Conservation (phyloP, 2,888 invertebrate species). For the Pristionchus arcanus region DNA sequence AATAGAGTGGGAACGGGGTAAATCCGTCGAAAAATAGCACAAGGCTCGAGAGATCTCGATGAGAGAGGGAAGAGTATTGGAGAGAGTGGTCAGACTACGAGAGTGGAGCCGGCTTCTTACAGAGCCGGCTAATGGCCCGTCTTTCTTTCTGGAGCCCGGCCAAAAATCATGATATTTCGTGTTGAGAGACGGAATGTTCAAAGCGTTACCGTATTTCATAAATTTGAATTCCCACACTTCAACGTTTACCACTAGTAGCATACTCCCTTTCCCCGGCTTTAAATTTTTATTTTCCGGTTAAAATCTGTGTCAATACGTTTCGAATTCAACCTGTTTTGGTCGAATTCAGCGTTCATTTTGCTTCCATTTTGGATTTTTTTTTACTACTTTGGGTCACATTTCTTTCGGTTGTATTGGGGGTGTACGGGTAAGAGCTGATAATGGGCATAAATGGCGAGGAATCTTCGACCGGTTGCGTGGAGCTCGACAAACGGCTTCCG, state of each 20-base stretch:
- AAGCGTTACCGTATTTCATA: too few relatives aligned
- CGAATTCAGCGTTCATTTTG: not conserved
- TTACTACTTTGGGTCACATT: not conserved
- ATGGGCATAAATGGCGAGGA: slow-evolving; percentile 50
- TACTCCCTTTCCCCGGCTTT: not conserved
- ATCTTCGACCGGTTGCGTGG: slow-evolving; percentile 8
- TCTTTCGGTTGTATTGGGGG: slow-evolving; percentile 40
- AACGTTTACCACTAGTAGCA: too few relatives aligned
- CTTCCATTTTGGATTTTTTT: not conserved
- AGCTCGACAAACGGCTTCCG: not conserved
- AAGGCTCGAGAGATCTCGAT: not conserved
- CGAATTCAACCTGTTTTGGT: not conserved
- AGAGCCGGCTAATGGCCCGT: not conserved
- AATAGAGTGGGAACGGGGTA: slow-evolving; percentile 38
- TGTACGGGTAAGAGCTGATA: slow-evolving; percentile 40
- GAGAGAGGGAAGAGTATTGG: slow-evolving; percentile 10
- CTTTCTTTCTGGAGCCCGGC: too few relatives aligned
- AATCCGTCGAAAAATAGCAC: slow-evolving; percentile 41
- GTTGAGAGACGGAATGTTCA: too few relatives aligned
- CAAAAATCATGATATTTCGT: too few relatives aligned
- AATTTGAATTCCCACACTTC: too few relatives aligned
- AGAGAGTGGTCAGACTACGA: not conserved
- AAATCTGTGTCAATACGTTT: too few relatives aligned
- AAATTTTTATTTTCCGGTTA: too few relatives aligned
- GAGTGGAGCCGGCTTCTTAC: not conserved